A percentile compares a stretch with the other conserved stretches of the same genome.
Evolutionary conservation across 2,113 vertebrate genomes (phyloP).

Genomic region (Melanerpes aurifrons): DNA sequence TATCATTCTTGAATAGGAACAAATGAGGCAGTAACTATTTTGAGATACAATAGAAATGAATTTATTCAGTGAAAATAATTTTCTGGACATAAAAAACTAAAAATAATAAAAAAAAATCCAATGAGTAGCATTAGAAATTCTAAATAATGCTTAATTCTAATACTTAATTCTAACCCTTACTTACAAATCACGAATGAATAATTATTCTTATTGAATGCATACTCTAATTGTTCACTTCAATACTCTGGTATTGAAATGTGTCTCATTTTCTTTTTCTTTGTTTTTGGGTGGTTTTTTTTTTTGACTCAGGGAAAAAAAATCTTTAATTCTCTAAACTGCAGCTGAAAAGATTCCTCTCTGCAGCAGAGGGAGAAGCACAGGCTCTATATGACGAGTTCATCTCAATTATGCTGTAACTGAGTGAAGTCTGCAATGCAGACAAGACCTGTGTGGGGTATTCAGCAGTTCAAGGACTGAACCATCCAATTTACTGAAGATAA

Average conservation of each 20-base stretch:
- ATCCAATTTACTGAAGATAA: constrained; percentile 66
- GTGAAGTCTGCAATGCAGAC: constrained; percentile 18
- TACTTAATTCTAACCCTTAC: background rate
- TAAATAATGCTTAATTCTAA: background rate
- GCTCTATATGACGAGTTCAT: constrained; percentile 25
- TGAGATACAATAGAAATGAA: background rate
- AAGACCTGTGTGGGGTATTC: constrained; percentile 42
- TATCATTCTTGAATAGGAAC: background rate
- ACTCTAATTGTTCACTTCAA: background rate
- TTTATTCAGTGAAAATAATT: background rate
- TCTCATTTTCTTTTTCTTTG: background rate
- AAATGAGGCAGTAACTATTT: background rate
- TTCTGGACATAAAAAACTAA: background rate
- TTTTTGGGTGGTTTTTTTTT: background rate
- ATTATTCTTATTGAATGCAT: background rate
- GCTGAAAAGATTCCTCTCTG: background rate
- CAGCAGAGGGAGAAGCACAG: background rate
- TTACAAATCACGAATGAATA: constrained; percentile 49
- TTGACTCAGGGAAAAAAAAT: background rate
- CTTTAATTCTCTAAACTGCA: background rate
- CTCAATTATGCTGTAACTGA: constrained; percentile 43
- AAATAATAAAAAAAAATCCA: background rate
- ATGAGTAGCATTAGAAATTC: background rate
- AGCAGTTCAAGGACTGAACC: constrained; percentile 58
- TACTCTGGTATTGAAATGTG: background rate